Evolutionary conservation across 2,113 vertebrate species (phyloP), one percentile per base, ranked within the genome.

Genomic region (Chionis minor): DNA sequence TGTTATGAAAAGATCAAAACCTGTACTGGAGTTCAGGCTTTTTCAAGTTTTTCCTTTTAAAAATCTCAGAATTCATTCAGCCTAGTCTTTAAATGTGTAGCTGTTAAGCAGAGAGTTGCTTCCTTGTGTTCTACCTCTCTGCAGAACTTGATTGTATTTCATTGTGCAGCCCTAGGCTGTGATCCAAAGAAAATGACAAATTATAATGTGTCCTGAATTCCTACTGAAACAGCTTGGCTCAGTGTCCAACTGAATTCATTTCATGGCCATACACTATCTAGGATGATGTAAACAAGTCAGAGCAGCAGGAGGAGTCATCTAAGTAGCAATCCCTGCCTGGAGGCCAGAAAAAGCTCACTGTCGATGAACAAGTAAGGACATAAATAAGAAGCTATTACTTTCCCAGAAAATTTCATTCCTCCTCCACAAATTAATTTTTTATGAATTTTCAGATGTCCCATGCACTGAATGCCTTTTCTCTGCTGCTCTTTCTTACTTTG

Each of bases 251-350:
- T 81, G 91, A 95, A 97, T 96, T 92, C 80, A 95, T 95, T 91
- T 94, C 69, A 94, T 33, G 59, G 87, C 55, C 69, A 80, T 82
- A 87, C 23, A 9, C 80, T 95, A 89, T 81, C 88, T 40, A 74
- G 90, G 67, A 94, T 93, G 90, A 78, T 94, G 96, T 89, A 95
- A 97, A 97, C 85, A 97, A 95, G 85, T 78, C 88, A 93, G 77
- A 97, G 77, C 92, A 96, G 93, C 95, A 93, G 81, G 66, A 82
- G 62, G 42, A 79, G 77, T 81, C 92, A 91, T 92, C 88, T 87
- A 89, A 96, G 91, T 38, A 93, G 89, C 70, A 97, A 93, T 85
- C 62, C 88, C 62, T 96, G 91, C 95, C 94, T 72, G 66, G 79
- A 91, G 91, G 89, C 87, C 78, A 96, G 77, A 65, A 93, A 94